Percentiles rank a stretch among this genome's conserved stretches.
These are phyloP conservation scores for Pseudeuparius sepicola DNA, from an alignment of 2,888 invertebrate genomes.

Conservation along the genomic window DNA sequence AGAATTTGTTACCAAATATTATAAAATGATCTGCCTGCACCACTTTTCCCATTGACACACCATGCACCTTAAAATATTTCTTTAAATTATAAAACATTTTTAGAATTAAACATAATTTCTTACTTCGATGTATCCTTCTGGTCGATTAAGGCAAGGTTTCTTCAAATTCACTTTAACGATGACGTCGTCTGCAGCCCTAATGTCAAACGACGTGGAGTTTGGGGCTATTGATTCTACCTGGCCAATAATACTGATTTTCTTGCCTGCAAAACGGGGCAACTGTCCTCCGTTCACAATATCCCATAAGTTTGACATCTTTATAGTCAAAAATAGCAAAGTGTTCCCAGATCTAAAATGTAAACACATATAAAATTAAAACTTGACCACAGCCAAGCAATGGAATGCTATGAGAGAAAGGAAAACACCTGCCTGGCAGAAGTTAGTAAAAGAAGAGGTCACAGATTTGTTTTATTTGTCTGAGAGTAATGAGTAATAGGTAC, in stretches of 20 bases:
- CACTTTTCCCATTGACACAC: constrained; percentile 25
- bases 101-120: constrained; percentile 6
- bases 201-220: constrained; percentile 31
- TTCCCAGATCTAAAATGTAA: too few relatives aligned
- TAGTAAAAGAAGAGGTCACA: too few relatives aligned
- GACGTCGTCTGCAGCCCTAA: constrained; percentile 32
- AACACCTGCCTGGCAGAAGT: too few relatives aligned
- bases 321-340: too few relatives aligned
- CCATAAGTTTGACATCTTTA: constrained; percentile 26
- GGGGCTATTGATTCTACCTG: constrained; percentile 29
- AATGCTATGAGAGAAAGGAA: too few relatives aligned
- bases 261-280: constrained; percentile 30
- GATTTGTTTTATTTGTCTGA: too few relatives aligned
- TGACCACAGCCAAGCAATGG: too few relatives aligned
- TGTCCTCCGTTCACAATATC: constrained; percentile 35
- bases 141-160: constrained; percentile 29
- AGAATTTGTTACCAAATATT: constrained; percentile 27
- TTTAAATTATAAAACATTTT: constrained; percentile 4
- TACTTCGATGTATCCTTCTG: constrained; percentile 36
- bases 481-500: too few relatives aligned
- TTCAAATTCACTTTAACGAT: constrained; percentile 31
- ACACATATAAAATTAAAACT: too few relatives aligned
- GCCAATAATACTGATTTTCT: constrained; percentile 33
- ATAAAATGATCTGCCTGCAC: constrained; percentile 27
- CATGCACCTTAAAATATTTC: constrained; percentile 26